These are phyloP conservation scores for Clusia tigrina DNA, from an alignment of 2,888 invertebrate species.

Conservation along the genomic window DNA sequence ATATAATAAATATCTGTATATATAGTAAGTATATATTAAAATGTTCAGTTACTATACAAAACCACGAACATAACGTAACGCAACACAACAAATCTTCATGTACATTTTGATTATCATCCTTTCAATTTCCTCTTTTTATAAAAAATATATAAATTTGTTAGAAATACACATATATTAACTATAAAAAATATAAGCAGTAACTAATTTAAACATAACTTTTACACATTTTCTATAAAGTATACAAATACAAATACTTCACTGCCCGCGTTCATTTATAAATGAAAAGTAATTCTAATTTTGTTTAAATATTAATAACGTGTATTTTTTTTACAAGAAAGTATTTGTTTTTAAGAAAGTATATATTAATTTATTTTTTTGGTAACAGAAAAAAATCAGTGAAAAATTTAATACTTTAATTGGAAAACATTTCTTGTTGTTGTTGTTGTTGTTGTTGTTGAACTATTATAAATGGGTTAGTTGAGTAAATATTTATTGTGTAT, in stretches of 20 bases:
- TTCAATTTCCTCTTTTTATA: constrained; percentile 6
- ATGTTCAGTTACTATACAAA: constrained; percentile 6
- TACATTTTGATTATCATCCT: neutral
- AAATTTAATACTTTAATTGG: too few relatives aligned
- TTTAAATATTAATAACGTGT: neutral
- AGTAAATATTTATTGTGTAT: too few relatives aligned
- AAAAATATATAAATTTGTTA: neutral
- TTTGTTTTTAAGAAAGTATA: too few relatives aligned
- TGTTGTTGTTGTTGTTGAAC: too few relatives aligned
- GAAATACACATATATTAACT: neutral
- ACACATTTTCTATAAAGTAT: neutral
- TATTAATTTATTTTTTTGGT: too few relatives aligned
- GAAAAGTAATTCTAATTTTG: neutral
- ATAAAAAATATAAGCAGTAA: too few relatives aligned
- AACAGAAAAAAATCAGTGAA: too few relatives aligned
- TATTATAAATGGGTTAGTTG: too few relatives aligned
- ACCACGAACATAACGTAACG: neutral
- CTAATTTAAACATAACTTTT: neutral
- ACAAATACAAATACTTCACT: too few relatives aligned
- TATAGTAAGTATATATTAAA: constrained; percentile 5
- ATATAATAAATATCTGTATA: constrained; percentile 14
- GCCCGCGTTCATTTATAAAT: too few relatives aligned
- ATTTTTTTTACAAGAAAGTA: too few relatives aligned
- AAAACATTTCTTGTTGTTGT: too few relatives aligned
- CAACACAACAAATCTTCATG: neutral